Base-by-base conservation (phyloP, 1,140 invertebrate species). In the Potamilus streckersoni region DNA sequence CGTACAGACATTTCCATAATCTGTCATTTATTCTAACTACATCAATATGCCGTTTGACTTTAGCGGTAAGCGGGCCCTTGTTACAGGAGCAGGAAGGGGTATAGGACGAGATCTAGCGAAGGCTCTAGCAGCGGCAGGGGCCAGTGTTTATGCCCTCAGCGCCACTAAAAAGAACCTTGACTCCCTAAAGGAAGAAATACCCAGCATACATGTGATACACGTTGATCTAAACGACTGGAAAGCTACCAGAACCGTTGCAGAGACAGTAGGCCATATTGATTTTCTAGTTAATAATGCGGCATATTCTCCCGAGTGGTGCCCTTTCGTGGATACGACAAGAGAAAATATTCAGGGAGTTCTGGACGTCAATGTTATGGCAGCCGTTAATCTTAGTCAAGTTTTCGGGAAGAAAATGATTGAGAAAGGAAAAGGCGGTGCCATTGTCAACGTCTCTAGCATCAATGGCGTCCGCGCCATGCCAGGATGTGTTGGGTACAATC, bases 361-460 rank as follows among this genome's bases (percentile, higher is more conserved):
- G 84, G 90, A 93, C 84, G 90, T 96, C 0, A 97, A 98, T 90
- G 93, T 96, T 0, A 96, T 96, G 90, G 92, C 94, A 11, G 91
- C 95, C 0, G 91, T 97, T n/a, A 95, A 96, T 86, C 92, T 97
- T 8, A 94, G 94, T 27, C 74, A 89, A 81, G 77, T 87, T 79
- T 92, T 95, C 74, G 93, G 93, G 55, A 91, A 92, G 82, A 90
- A 93, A 82, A 93, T 96, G 93, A 92, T 95, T 20, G 88, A 92
- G 65, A 90, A 93, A 20, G 75, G 79, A 84, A 90, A 89, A 62
- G 91, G 92, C 61, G 95, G 96, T 58, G 91, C 93, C 56, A 96
- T 98, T 79, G 96, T 98, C 0, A 97, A 97, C 86, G 87, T 97
- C 17, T 97, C 96, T 0, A 96, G 95, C 6, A 93, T 96, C 85